Conservation (phyloP, 37 sponge, comb jelly and placozoan genomes). For the Tethya wilhelma region DNA sequence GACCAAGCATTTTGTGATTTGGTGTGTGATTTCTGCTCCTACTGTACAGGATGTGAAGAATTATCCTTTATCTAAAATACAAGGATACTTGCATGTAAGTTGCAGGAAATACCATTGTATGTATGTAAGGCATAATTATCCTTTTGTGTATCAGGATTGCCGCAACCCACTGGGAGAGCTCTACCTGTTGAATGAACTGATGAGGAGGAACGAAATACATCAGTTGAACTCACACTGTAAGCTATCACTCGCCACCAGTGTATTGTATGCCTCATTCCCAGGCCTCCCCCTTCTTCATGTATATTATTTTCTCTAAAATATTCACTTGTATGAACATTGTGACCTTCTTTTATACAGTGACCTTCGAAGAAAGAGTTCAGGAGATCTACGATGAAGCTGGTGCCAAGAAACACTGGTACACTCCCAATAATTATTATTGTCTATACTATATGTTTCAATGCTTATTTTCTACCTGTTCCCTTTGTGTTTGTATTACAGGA, state of each 20-base stretch:
- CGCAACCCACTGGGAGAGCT: slow-evolving; percentile 29
- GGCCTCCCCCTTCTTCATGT: no score
- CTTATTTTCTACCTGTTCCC: not conserved
- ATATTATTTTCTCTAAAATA: no score
- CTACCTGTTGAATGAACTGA: slow-evolving; percentile 66
- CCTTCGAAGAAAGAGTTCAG: slow-evolving; percentile 40
- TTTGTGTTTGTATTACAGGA: slow-evolving; percentile 40
- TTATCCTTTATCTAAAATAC: slow-evolving; percentile 10
- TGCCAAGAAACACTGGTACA: slow-evolving; percentile 62
- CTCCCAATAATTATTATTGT: not conserved
- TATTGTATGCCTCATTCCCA: no score
- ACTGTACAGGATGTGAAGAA: slow-evolving; percentile 34
- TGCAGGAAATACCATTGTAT: not conserved
- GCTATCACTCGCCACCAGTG: not conserved
- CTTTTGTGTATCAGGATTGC: not conserved
- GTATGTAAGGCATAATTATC: not conserved
- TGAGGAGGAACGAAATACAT: slow-evolving; percentile 32
- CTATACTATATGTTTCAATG: not conserved
- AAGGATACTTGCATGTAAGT: slow-evolving; percentile 12
- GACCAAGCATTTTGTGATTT: no score
- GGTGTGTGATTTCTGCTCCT: no score
- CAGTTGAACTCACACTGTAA: slow-evolving; percentile 4
- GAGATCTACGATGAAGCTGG: slow-evolving; percentile 66
- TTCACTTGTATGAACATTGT: no score
- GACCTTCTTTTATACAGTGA: no score